phyloP scores from a whole-genome alignment of 2,797 vertebrate species.

The Chloroceryle inda region DNA sequence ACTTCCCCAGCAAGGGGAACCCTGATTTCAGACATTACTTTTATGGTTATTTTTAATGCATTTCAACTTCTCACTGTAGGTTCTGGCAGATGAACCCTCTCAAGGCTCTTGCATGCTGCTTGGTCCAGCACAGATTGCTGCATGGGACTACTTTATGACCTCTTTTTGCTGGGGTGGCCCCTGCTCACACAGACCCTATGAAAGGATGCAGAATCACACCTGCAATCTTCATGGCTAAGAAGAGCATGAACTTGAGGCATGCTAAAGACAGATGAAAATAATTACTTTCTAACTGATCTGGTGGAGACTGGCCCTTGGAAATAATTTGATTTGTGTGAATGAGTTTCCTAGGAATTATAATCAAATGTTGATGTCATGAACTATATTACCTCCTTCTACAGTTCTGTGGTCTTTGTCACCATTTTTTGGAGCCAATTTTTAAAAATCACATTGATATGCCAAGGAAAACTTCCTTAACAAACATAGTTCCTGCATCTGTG shows the following conservation, averaged over 20 bases:
- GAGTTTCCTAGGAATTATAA: neutral
- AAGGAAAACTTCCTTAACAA: conserved; percentile 55
- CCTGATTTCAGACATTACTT: neutral
- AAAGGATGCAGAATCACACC: neutral
- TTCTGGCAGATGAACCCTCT: neutral
- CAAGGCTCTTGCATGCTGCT: neutral
- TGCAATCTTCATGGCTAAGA: neutral
- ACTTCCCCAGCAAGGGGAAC: neutral
- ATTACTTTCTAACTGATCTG: neutral
- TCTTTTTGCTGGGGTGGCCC: neutral
- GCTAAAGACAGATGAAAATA: neutral
- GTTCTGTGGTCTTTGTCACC: neutral
- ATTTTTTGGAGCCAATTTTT: neutral
- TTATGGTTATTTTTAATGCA: neutral
- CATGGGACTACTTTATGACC: neutral
- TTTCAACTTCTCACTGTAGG: neutral
- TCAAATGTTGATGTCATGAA: neutral
- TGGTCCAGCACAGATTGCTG: neutral
- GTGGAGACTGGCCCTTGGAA: neutral
- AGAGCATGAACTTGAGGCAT: neutral
- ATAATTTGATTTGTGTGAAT: neutral
- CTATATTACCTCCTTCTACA: neutral
- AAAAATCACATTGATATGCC: neutral
- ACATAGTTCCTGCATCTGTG: conserved; percentile 41
- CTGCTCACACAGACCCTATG: neutral